Evolutionary conservation across 2,113 vertebrate species (phyloP).

Genomic region (Dromaius novaehollandiae): DNA sequence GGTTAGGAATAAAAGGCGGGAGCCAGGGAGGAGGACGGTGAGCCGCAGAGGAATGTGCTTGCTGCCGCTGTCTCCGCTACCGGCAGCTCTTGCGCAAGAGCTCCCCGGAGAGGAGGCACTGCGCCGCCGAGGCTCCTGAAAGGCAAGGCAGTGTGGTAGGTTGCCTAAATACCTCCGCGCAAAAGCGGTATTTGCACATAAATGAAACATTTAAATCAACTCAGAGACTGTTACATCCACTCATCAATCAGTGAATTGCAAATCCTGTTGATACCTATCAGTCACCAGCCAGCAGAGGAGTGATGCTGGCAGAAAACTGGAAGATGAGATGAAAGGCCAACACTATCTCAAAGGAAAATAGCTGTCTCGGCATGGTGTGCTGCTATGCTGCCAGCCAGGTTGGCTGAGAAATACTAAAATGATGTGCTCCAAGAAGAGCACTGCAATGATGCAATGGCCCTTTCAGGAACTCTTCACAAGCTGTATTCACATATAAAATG

Average conservation of each 20-base stretch:
- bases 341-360: accelerated
- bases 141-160: accelerated
- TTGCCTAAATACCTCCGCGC: neutral
- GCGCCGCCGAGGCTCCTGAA: accelerated
- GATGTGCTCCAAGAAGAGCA: neutral
- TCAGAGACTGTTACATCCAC: neutral
- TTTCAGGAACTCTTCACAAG: neutral
- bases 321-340: neutral
- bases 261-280: neutral
- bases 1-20: neutral
- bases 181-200: neutral
- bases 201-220: neutral
- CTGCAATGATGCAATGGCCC: neutral
- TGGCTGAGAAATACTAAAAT: neutral
- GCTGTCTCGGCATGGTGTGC: neutral
- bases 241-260: neutral
- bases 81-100: neutral
- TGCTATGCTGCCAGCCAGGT: neutral
- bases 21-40: accelerated
- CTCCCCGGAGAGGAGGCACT: neutral
- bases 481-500: neutral
- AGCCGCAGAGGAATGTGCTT: neutral
- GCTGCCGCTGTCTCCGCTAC: neutral
- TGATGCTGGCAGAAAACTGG: neutral
- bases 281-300: neutral